Percentiles rank a stretch among this genome's conserved stretches.
These are phyloP conservation scores for Sebastes jordani DNA, from an alignment of 2,797 vertebrate species.

Conservation along the genomic window DNA sequence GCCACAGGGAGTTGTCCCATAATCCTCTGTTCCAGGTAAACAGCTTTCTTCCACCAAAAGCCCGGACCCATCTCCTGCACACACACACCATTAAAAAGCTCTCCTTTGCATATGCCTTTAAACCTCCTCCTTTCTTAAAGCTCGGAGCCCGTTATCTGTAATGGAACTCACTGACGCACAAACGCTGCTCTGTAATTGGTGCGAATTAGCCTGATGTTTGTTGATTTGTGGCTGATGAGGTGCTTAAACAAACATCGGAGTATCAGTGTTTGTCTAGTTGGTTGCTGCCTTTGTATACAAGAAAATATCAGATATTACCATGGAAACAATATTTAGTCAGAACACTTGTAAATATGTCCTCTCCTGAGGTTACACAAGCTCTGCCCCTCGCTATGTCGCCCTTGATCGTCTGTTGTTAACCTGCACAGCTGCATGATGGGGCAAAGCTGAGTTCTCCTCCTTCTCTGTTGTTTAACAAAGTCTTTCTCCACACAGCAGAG, in stretches of 20 bases:
- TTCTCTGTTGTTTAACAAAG: slow-evolving; percentile 61
- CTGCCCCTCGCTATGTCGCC: not conserved
- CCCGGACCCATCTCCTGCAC: slow-evolving; percentile 55
- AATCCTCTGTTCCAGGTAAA: slow-evolving; percentile 87
- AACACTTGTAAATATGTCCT: slow-evolving; percentile 11
- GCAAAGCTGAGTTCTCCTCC: slow-evolving; percentile 36
- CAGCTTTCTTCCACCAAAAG: slow-evolving; percentile 75
- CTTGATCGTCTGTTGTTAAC: slow-evolving; percentile 39
- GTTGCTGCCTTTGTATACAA: not conserved
- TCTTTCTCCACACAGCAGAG: slow-evolving; percentile 53
- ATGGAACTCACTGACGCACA: slow-evolving; percentile 55
- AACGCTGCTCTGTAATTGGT: slow-evolving; percentile 61
- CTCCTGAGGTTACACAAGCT: slow-evolving; percentile 13
- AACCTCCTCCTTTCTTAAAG: slow-evolving; percentile 43
- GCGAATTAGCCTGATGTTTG: slow-evolving; percentile 58
- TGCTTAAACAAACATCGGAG: slow-evolving; percentile 47
- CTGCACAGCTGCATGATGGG: slow-evolving; percentile 42
- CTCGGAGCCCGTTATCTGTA: slow-evolving; percentile 47
- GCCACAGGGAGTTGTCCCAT: slow-evolving; percentile 80
- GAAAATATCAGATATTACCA: not conserved
- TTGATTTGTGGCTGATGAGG: slow-evolving; percentile 59
- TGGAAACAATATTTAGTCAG: not conserved
- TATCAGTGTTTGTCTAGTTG: slow-evolving; percentile 24
- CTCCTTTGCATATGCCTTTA: slow-evolving; percentile 47
- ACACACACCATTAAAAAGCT: slow-evolving; percentile 52